phyloP scores from a whole-genome alignment of 1,140 invertebrate genomes.

The Drosophila pallidifrons region DNA sequence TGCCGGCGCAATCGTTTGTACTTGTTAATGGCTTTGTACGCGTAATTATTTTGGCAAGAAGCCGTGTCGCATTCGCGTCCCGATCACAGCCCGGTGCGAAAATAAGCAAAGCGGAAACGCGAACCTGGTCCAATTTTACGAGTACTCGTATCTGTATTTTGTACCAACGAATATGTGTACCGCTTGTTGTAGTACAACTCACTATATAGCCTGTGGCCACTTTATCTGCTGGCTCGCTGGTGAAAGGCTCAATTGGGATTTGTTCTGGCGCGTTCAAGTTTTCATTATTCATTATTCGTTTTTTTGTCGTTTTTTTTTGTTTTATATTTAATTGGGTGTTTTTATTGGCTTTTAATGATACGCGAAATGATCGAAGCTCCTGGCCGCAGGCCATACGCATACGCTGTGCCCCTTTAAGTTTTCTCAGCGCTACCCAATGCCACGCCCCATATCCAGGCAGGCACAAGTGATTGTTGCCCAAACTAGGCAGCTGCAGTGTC shows the following conservation, averaged over 20 bases:
- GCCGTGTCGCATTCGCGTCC: slow-evolving; percentile 36
- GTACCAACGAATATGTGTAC: slow-evolving; percentile 14
- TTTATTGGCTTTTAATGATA: slow-evolving; percentile 84
- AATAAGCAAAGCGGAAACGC: slow-evolving; percentile 67
- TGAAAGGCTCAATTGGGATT: slow-evolving; percentile 81
- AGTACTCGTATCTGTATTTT: slow-evolving; percentile 4
- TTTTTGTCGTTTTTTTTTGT: slow-evolving; percentile 23
- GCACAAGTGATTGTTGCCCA: slow-evolving; percentile 74
- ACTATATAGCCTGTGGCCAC: slow-evolving; percentile 27
- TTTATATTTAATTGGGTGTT: slow-evolving; percentile 82
- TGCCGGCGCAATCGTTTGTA: slow-evolving; percentile 79
- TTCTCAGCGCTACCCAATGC: slow-evolving; percentile 43
- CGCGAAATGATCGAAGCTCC: slow-evolving; percentile 79
- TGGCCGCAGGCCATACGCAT: slow-evolving; percentile 61
- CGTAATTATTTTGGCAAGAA: slow-evolving; percentile 84
- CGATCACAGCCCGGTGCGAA: slow-evolving; percentile 33
- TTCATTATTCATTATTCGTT: not conserved
- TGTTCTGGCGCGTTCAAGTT: slow-evolving; percentile 65
- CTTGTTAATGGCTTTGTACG: slow-evolving; percentile 83
- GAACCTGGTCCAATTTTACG: slow-evolving; percentile 49
- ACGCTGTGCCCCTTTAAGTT: slow-evolving; percentile 32
- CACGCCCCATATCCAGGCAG: slow-evolving; percentile 55
- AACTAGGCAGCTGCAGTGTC: slow-evolving; percentile 49
- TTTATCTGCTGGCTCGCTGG: slow-evolving; percentile 38
- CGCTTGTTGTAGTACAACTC: slow-evolving; percentile 4